Conservation (phyloP, 2,797 vertebrate species). For the Sebastes kiyomatsui region DNA sequence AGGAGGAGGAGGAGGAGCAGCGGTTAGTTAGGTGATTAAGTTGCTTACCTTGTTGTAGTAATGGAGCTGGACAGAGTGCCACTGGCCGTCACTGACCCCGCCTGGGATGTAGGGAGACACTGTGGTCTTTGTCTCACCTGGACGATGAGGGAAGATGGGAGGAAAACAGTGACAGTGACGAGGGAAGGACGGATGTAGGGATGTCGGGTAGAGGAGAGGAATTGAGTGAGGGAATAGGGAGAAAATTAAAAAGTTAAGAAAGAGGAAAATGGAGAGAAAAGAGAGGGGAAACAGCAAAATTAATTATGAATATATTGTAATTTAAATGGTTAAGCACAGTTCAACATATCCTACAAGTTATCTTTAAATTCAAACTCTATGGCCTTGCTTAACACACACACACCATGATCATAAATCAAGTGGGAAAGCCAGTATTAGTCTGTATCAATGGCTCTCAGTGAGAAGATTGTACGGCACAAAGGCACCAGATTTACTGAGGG, state of each 20-base stretch:
- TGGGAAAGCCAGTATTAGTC: slow-evolving; percentile 16
- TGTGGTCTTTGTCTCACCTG: slow-evolving; percentile 93
- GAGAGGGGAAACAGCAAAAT: neutral
- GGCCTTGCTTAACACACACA: slow-evolving; percentile 9
- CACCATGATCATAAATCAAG: slow-evolving; percentile 50
- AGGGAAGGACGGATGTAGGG: neutral
- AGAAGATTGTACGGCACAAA: slow-evolving; percentile 43
- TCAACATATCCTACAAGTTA: neutral
- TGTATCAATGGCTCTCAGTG: slow-evolving; percentile 43
- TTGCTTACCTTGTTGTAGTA: slow-evolving; percentile 99
- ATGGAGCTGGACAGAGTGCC: slow-evolving; percentile 95
- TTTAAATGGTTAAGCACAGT: neutral
- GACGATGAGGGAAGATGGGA: neutral
- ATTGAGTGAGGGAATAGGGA: neutral
- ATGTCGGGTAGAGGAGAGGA: neutral
- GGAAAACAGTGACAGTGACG: neutral
- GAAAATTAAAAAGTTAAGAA: neutral
- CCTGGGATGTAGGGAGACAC: slow-evolving; percentile 89
- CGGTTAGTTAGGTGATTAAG: neutral
- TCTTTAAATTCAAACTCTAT: neutral
- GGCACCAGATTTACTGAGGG: slow-evolving; percentile 65
- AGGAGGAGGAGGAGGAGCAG: neutral
- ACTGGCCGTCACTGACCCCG: slow-evolving; percentile 95
- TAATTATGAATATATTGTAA: neutral
- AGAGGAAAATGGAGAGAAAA: neutral